Evolutionary conservation across 2,113 vertebrate genomes (phyloP).

Genomic region (Takifugu flavidus): DNA sequence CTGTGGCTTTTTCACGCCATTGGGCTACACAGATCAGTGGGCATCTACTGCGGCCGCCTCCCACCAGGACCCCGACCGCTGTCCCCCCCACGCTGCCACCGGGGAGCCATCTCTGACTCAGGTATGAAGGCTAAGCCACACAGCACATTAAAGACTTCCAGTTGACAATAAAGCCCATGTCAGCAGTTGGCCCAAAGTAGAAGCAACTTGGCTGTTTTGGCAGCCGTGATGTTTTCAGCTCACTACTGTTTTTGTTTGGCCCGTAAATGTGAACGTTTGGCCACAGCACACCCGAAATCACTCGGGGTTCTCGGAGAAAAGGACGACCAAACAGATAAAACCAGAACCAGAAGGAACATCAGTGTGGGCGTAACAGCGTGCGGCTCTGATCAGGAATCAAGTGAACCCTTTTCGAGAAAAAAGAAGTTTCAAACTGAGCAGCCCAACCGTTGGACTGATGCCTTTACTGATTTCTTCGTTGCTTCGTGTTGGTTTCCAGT

Average conservation of each 20-base stretch:
- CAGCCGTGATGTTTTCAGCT: not conserved
- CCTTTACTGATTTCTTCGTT: too few species aligned
- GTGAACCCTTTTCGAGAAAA: too few species aligned
- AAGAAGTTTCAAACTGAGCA: too few species aligned
- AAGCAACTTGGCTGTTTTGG: not conserved
- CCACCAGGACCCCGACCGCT: constrained; percentile 78
- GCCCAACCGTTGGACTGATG: too few species aligned
- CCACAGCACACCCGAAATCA: not conserved
- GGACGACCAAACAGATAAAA: not conserved
- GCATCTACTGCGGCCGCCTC: constrained; percentile 79
- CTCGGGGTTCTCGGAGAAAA: not conserved
- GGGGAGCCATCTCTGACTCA: constrained; percentile 82
- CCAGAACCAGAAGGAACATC: too few species aligned
- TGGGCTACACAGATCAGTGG: constrained; percentile 87
- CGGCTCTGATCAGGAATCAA: too few species aligned
- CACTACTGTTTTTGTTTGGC: not conserved
- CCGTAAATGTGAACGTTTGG: not conserved
- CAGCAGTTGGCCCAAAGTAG: not conserved
- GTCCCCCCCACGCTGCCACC: constrained; percentile 79
- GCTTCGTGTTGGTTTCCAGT: too few species aligned
- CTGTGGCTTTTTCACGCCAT: constrained; percentile 84
- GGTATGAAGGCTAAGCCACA: constrained; percentile 63
- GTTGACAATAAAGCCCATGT: constrained; percentile 2
- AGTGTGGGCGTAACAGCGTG: too few species aligned
- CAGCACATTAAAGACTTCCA: constrained; percentile 5